Evolutionary conservation across 2,888 invertebrate species (phyloP).

Genomic region (Synergus umbraculus): DNA sequence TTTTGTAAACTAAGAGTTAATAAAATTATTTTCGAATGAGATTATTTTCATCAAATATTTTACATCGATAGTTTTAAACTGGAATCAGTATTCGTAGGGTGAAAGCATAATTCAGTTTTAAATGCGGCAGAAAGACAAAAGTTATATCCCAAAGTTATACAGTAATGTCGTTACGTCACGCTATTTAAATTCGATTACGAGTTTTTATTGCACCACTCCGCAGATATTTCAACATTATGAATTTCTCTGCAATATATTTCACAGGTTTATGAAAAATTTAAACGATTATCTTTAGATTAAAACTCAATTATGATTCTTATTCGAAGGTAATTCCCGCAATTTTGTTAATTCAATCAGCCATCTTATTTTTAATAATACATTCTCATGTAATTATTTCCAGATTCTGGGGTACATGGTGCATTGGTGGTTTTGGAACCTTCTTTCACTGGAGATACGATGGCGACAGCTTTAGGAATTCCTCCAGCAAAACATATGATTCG

Average conservation of each 20-base stretch:
- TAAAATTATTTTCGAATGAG: neutral
- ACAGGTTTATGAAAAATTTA: neutral
- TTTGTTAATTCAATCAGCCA: too few relatives aligned
- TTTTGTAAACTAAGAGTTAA: neutral
- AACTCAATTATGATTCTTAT: neutral
- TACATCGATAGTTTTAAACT: conserved; percentile 1
- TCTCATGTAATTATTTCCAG: conserved; percentile 78
- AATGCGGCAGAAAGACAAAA: neutral
- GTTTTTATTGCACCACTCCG: neutral
- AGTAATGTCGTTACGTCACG: neutral
- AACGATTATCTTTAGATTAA: neutral
- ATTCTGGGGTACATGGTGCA: conserved; percentile 97
- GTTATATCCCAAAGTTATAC: neutral
- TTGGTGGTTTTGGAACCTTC: conserved; percentile 95
- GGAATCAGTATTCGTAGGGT: neutral
- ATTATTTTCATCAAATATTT: conserved; percentile 7
- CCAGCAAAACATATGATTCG: conserved; percentile 95
- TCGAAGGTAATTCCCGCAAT: too few relatives aligned
- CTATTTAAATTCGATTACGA: neutral
- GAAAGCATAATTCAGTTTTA: neutral
- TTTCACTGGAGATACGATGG: conserved; percentile 96
- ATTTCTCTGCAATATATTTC: neutral
- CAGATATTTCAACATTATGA: neutral
- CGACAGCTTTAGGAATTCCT: conserved; percentile 94
- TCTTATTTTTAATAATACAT: too few relatives aligned